Conservation (phyloP, 92 coral and sea anemone genomes). For the Porites evermanni region DNA sequence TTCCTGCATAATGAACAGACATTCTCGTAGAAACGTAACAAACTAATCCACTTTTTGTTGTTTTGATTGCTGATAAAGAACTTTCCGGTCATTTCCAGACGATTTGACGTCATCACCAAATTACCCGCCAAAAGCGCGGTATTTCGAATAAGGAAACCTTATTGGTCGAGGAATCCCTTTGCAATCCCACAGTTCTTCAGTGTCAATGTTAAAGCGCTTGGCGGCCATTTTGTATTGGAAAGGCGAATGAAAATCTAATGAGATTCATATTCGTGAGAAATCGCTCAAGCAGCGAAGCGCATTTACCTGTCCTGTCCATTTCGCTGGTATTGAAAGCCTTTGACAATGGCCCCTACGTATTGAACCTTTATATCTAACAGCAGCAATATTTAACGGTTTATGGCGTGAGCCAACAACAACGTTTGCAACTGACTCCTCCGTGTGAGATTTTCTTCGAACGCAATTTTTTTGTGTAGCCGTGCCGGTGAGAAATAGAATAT, state of each 20-base stretch:
- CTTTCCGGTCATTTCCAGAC: conserved; percentile 66
- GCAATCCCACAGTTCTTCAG: conserved; percentile 58
- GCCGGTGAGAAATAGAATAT: conserved; percentile 44
- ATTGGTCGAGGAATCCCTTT: conserved; percentile 53
- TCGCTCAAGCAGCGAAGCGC: conserved; percentile 42
- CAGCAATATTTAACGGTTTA: neutral
- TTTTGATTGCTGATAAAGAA: conserved; percentile 38
- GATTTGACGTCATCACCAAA: conserved; percentile 28
- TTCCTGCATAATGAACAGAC: conserved; percentile 11
- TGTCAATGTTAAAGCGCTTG: conserved; percentile 49
- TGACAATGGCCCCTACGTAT: conserved; percentile 19
- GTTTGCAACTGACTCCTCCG: neutral
- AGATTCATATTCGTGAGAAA: conserved; percentile 43
- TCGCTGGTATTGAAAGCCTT: conserved; percentile 52
- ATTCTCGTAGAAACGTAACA: neutral
- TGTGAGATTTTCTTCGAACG: conserved; percentile 7
- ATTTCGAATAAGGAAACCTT: conserved; percentile 44
- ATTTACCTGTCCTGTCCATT: conserved; percentile 60
- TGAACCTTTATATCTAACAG: conserved; percentile 18
- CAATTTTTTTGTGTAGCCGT: conserved; percentile 5
- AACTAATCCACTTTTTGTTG: neutral
- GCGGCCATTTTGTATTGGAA: conserved; percentile 95
- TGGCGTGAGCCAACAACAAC: conserved; percentile 25
- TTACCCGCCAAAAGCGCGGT: conserved; percentile 45
- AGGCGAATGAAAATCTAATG: conserved; percentile 41